Evolutionary conservation across 2,888 invertebrate genomes (phyloP).

Genomic region (Perizoma flavofasciatum): DNA sequence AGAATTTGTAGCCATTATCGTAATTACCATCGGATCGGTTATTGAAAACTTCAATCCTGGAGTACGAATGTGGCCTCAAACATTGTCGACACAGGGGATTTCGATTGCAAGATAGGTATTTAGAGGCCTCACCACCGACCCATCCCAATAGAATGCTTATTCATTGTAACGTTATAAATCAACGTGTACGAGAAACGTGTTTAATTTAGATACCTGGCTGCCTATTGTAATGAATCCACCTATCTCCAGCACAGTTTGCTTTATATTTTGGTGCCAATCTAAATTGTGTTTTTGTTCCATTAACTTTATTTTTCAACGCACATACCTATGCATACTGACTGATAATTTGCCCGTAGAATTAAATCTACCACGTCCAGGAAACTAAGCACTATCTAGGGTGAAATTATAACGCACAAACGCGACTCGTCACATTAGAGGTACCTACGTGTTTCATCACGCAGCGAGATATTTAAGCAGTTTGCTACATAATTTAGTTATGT

Average conservation of each 20-base stretch:
- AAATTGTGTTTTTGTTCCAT: not conserved
- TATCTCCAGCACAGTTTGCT: conserved; percentile 25
- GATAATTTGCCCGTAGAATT: too few relatives aligned
- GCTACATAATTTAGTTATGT: too few relatives aligned
- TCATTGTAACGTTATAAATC: conserved; percentile 66
- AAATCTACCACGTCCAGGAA: too few relatives aligned
- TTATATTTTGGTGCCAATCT: conserved; percentile 12
- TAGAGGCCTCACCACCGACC: conserved; percentile 50
- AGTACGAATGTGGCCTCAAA: conserved; percentile 29
- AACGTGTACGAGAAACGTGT: conserved; percentile 48
- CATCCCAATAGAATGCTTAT: conserved; percentile 57
- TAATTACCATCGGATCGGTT: conserved; percentile 23
- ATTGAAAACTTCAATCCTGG: conserved; percentile 7
- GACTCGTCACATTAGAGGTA: too few relatives aligned
- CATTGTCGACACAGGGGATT: conserved; percentile 50
- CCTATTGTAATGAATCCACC: conserved; percentile 34
- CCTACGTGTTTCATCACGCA: too few relatives aligned
- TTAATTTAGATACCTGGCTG: conserved; percentile 47
- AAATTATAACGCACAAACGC: too few relatives aligned
- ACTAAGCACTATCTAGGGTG: too few relatives aligned
- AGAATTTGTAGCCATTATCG: not conserved
- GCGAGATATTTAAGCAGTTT: too few relatives aligned
- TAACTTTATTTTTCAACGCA: too few relatives aligned
- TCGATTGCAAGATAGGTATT: conserved; percentile 58
- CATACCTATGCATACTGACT: too few relatives aligned